Evolutionary conservation across 1,140 invertebrate genomes (phyloP).

Genomic region (Thaumatotibia leucotreta): DNA sequence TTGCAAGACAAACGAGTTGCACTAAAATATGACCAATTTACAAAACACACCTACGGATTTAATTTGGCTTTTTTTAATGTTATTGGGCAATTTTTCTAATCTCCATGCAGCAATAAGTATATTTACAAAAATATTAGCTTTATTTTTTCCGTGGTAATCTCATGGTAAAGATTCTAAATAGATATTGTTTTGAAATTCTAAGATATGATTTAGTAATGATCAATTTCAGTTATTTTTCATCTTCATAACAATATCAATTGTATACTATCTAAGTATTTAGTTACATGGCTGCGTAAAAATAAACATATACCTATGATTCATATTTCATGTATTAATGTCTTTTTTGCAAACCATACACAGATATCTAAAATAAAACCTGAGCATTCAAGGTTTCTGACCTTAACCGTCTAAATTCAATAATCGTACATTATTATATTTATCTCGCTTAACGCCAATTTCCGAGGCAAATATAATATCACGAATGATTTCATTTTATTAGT

Average conservation of each 20-base stretch:
- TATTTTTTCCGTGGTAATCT: too few species aligned
- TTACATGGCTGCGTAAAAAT: background rate
- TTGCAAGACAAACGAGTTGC: too few species aligned
- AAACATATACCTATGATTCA: background rate
- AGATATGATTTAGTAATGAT: too few species aligned
- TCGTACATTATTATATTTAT: slow-evolving; percentile 26
- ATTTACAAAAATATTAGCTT: too few species aligned
- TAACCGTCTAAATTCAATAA: slow-evolving; percentile 30
- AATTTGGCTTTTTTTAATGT: too few species aligned
- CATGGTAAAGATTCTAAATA: too few species aligned
- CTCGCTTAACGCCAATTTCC: background rate
- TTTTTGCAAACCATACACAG: slow-evolving; percentile 39
- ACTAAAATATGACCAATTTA: too few species aligned
- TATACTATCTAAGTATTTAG: background rate
- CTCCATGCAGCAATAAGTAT: too few species aligned
- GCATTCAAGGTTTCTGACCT: slow-evolving; percentile 26
- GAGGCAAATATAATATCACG: background rate
- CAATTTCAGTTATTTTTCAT: background rate
- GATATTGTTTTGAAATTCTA: too few species aligned
- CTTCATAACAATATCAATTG: background rate
- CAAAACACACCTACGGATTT: too few species aligned
- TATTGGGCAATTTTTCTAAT: too few species aligned
- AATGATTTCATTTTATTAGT: background rate
- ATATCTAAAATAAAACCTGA: slow-evolving; percentile 59
- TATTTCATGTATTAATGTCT: too few species aligned